A percentile compares a stretch with the other conserved stretches of the same genome.
phyloP scores from a whole-genome alignment of 1,140 invertebrate species.

The Wasmannia auropunctata region DNA sequence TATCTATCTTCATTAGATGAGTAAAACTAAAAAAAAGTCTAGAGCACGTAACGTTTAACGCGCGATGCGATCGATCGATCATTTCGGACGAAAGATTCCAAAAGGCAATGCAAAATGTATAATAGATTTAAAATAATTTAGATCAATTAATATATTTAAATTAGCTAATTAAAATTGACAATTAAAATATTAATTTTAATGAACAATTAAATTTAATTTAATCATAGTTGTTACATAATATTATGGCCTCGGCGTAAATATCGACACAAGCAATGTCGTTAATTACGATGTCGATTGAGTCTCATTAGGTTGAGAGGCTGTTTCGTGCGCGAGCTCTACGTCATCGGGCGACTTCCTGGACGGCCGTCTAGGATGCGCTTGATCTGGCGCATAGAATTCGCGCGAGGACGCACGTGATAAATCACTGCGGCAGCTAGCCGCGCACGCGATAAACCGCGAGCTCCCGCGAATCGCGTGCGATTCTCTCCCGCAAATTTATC shows the following conservation, averaged over 20 bases:
- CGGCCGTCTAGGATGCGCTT: conserved; percentile 16
- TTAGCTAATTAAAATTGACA: not conserved
- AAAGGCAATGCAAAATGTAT: not conserved
- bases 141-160: not conserved
- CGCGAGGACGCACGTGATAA: conserved; percentile 64
- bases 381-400: conserved; percentile 58
- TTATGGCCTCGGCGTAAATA: not conserved
- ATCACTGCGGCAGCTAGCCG: conserved; percentile 64
- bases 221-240: not conserved
- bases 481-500: conserved; percentile 60
- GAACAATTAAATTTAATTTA: conserved; percentile 14
- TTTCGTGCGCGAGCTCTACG: conserved; percentile 4
- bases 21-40: not conserved
- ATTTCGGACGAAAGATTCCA: not conserved
- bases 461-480: conserved; percentile 58
- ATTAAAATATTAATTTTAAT: not conserved
- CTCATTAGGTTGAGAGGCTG: conserved; percentile 21
- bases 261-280: not conserved
- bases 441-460: conserved; percentile 65
- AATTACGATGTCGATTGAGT: conserved; percentile 45
- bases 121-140: not conserved
- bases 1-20: not conserved
- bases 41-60: not conserved
- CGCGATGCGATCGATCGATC: not conserved
- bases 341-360: conserved; percentile 44